Evolutionary conservation across 2,797 vertebrate genomes (phyloP), one percentile per base, ranked within the genome.

Genomic region (Semotilus atromaculatus): DNA sequence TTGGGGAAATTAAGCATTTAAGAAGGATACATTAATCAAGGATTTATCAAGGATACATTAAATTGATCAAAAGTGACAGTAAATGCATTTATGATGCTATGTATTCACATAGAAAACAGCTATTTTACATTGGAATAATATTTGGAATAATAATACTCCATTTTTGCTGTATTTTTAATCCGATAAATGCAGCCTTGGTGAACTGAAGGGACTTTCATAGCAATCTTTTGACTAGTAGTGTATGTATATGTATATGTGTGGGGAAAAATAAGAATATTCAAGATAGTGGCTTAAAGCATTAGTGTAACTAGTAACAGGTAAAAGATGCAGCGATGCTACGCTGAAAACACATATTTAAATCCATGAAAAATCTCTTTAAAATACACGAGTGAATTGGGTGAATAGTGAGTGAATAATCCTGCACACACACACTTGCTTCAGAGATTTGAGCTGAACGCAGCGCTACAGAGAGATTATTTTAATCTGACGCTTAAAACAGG

Each of bases 401-500:
- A 78, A 45, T 6, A 36, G 36, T 21, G 76, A 64, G 76, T 79
- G 14, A 40, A 64, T 82, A 74, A 82, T 74, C 70, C 43, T 2
- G 0, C 55, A 72, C 11, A 34, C 18, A 48, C 26, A 3, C 29
- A 36, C 51, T 18, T 78, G 75, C 38, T 60, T 19, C 74, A 66
- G 58, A 51, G 71, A 21, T 83, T 36, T 75, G 31, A 74, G 36
- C 4, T 9, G 5, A 62, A 21, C 18, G n/a, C 51, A 60, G 29
- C 7, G 1, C 55, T 48, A 45, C 55, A 14, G n/a, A 31, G 34
- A 73, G 72, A 83, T 83, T 75, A 67, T 76, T 58, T 40, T 40
- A 83, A 83, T 58, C 73, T 58, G 73, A 77, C 73, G n/a, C 45
- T 43, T 53, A 34, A 60, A 64, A 34, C 26, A 74, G 70, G 58